These are phyloP conservation scores for Drosophila kuntzei DNA, from an alignment of 2,888 invertebrate genomes.

Conservation along the genomic window DNA sequence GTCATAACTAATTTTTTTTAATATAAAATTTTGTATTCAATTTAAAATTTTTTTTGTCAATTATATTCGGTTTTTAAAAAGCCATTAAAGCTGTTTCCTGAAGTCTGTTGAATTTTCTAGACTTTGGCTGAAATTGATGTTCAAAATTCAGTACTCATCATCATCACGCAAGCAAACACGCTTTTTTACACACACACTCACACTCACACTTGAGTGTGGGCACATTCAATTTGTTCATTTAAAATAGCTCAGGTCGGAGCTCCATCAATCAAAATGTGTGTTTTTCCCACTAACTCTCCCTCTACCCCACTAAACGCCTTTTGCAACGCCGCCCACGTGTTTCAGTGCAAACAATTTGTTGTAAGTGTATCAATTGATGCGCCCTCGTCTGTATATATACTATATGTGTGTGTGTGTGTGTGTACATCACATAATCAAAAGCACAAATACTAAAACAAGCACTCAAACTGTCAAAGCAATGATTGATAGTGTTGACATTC, in stretches of 20 bases:
- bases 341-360: slow-evolving; percentile 78
- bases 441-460: slow-evolving; percentile 82
- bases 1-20: too few relatives aligned
- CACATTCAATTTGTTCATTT: slow-evolving; percentile 79
- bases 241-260: slow-evolving; percentile 75
- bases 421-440: slow-evolving; percentile 77
- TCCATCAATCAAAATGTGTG: slow-evolving; percentile 69
- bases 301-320: slow-evolving; percentile 2
- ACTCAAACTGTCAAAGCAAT: slow-evolving; percentile 82
- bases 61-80: too few relatives aligned
- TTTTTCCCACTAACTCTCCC: slow-evolving; percentile 1
- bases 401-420: slow-evolving; percentile 20
- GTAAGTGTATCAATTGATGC: slow-evolving; percentile 82
- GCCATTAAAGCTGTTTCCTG: too few relatives aligned
- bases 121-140: slow-evolving; percentile 14
- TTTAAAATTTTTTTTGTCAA: too few relatives aligned
- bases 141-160: slow-evolving; percentile 56
- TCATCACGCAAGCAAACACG: slow-evolving; percentile 28
- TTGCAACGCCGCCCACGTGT: slow-evolving; percentile 52
- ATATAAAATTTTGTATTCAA: too few relatives aligned
- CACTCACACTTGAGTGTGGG: slow-evolving; percentile 24
- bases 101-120: background rate
- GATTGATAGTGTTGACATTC: slow-evolving; percentile 81
- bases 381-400: slow-evolving; percentile 25
- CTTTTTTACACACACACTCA: slow-evolving; percentile 1